Evolutionary conservation across 2,113 vertebrate genomes (phyloP).

Genomic region (Osmerus mordax): DNA sequence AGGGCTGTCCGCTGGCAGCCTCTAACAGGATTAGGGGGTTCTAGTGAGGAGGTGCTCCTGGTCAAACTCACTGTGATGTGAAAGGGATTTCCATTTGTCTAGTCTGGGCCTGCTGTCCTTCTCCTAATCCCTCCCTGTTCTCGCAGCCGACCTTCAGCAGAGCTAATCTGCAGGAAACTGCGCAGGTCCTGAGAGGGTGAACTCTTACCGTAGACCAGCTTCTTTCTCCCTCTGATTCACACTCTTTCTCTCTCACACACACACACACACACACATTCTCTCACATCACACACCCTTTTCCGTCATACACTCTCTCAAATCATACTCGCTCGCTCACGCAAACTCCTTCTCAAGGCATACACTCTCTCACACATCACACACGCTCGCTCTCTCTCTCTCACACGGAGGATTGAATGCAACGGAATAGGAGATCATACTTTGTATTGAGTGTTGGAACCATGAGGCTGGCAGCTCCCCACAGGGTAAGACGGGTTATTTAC

Average conservation of each 20-base stretch:
- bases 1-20: slow-evolving; percentile 20
- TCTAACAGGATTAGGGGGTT: slow-evolving; percentile 63
- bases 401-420: not conserved
- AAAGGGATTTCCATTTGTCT: slow-evolving; percentile 57
- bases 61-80: slow-evolving; percentile 52
- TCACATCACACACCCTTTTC: too few species aligned
- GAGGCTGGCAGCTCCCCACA: not conserved
- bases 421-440: not conserved
- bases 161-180: slow-evolving; percentile 55
- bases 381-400: too few species aligned
- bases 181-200: slow-evolving; percentile 25
- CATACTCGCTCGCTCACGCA: too few species aligned
- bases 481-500: slow-evolving; percentile 19
- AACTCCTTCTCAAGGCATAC: too few species aligned
- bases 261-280: too few species aligned
- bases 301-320: too few species aligned
- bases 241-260: not conserved
- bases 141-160: slow-evolving; percentile 44
- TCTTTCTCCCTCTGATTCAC: slow-evolving; percentile 6
- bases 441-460: slow-evolving; percentile 18
- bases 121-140: slow-evolving; percentile 63
- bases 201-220: slow-evolving; percentile 6
- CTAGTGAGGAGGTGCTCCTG: slow-evolving; percentile 45
- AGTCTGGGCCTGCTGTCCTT: slow-evolving; percentile 44
- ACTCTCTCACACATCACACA: too few species aligned